Percentiles rank a stretch among this genome's conserved stretches.
Conservation (phyloP, 2,888 invertebrate species). For the Euclidia mi region DNA sequence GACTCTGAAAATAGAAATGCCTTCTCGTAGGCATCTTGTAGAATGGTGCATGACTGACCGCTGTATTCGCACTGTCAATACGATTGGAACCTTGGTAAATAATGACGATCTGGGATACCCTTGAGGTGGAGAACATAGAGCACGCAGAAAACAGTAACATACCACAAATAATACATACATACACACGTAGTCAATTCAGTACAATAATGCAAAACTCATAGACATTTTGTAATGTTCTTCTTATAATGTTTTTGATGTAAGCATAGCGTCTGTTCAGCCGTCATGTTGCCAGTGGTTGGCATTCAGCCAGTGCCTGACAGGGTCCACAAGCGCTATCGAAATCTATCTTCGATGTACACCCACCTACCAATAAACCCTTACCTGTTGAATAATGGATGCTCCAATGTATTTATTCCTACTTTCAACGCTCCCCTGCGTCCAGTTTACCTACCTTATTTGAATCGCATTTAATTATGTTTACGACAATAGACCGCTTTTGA, state of each 20-base stretch:
- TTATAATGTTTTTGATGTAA: slow-evolving; percentile 1
- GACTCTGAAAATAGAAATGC: no score
- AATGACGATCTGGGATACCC: no score
- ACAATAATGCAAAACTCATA: not conserved
- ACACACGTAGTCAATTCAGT: no score
- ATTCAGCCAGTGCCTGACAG: slow-evolving; percentile 54
- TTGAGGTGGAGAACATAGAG: no score
- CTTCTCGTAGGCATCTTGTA: no score
- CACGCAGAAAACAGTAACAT: no score
- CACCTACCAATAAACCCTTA: slow-evolving; percentile 64
- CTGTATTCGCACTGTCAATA: no score
- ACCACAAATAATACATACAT: no score
- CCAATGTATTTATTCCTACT: slow-evolving; percentile 50
- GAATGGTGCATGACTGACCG: no score
- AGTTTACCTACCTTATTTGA: slow-evolving; percentile 62
- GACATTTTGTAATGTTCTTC: not conserved
- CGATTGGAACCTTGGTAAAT: no score
- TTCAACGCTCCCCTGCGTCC: slow-evolving; percentile 55
- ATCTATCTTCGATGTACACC: slow-evolving; percentile 64
- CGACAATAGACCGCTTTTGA: slow-evolving; percentile 46
- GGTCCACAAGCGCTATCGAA: slow-evolving; percentile 56
- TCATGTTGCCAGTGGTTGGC: slow-evolving; percentile 57
- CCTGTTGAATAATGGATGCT: slow-evolving; percentile 79
- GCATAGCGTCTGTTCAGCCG: slow-evolving; percentile 12
- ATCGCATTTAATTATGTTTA: slow-evolving; percentile 68